These are phyloP conservation scores for Macropis europaea DNA, from an alignment of 2,888 invertebrate genomes.

Conservation along the genomic window DNA sequence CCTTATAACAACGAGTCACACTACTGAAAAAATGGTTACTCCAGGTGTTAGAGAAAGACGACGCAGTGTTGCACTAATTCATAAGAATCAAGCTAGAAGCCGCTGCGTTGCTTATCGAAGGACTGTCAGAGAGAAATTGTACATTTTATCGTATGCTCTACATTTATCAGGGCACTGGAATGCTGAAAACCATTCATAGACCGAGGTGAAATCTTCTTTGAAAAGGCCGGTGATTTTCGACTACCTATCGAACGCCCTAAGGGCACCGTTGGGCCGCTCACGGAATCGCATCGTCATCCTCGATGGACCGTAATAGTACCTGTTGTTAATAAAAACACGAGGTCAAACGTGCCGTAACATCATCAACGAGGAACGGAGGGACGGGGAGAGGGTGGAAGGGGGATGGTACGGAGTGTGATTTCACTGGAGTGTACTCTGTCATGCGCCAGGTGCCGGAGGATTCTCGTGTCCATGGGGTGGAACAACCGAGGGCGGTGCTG, in stretches of 20 bases:
- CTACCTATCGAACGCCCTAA: constrained; percentile 35
- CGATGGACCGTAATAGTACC: constrained; percentile 64
- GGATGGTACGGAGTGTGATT: constrained; percentile 50
- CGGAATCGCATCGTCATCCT: constrained; percentile 56
- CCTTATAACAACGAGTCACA: too few relatives aligned
- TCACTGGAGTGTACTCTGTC: constrained; percentile 66
- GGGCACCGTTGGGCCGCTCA: constrained; percentile 31
- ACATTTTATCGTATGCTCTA: too few relatives aligned
- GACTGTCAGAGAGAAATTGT: too few relatives aligned
- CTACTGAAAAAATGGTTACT: too few relatives aligned
- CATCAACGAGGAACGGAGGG: constrained; percentile 13
- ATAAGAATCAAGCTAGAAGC: too few relatives aligned
- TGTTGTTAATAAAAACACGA: constrained; percentile 68
- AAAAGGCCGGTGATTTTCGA: constrained; percentile 42
- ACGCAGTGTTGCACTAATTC: too few relatives aligned
- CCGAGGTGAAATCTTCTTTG: constrained; percentile 28
- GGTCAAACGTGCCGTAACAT: constrained; percentile 64
- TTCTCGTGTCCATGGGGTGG: constrained; percentile 49
- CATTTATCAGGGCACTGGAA: too few relatives aligned
- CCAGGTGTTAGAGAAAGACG: too few relatives aligned
- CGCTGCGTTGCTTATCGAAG: too few relatives aligned
- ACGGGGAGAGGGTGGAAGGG: not conserved
- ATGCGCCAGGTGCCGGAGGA: constrained; percentile 65
- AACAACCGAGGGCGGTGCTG: constrained; percentile 45
- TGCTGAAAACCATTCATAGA: not conserved